Evolutionary conservation across 2,113 vertebrate genomes (phyloP).

Genomic region (Porphyrio hochstetteri): DNA sequence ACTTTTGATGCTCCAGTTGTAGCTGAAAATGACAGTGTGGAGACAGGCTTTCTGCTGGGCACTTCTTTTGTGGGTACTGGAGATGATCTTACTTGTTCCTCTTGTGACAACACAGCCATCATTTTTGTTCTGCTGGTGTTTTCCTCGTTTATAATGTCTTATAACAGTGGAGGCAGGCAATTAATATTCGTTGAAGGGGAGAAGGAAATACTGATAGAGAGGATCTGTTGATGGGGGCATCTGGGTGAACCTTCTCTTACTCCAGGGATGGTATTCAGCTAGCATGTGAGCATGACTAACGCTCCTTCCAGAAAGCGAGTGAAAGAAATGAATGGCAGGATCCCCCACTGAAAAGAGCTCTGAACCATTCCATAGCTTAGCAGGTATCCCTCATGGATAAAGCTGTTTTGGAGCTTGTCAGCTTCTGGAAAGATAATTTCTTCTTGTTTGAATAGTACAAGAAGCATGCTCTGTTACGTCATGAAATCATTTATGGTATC

Average conservation of each 20-base stretch:
- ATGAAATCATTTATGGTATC: not conserved
- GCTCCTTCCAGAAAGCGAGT: not conserved
- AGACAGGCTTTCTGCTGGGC: not conserved
- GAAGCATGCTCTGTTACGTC: not conserved
- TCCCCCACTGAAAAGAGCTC: not conserved
- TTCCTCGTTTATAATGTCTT: not conserved
- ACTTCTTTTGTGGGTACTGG: not conserved
- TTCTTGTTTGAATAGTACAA: not conserved
- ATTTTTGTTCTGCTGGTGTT: not conserved
- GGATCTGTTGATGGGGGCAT: not conserved
- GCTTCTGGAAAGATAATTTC: not conserved
- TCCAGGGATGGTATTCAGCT: not conserved
- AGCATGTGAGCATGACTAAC: not conserved
- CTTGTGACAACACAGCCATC: rapidly evolving
- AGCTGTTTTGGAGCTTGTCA: not conserved
- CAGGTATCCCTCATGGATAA: not conserved
- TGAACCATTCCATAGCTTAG: not conserved
- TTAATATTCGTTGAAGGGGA: not conserved
- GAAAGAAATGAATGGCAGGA: not conserved
- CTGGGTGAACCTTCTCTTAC: not conserved
- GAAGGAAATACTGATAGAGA: not conserved
- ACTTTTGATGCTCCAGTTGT: not conserved
- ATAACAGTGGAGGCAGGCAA: not conserved
- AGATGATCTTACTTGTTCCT: not conserved
- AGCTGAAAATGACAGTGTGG: not conserved